Evolutionary conservation across 64 coral and sea anemone species (phyloP), one percentile per base, ranked within the genome.

Genomic region (Astreopora myriophthalma): DNA sequence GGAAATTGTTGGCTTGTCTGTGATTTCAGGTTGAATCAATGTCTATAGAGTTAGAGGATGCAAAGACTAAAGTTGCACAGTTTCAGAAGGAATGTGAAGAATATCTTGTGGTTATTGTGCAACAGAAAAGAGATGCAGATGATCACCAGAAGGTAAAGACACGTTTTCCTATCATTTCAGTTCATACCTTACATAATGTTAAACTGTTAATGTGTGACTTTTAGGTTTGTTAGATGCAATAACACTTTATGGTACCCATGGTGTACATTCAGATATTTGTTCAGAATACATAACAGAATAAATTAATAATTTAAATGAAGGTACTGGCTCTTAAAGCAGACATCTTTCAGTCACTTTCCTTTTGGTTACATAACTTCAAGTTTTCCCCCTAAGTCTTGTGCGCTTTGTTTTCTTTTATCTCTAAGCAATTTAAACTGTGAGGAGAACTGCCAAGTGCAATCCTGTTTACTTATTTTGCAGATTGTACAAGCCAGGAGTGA

Each of bases 1-100:
- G 48, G 34, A 57, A 4, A 71, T 52, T 28, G 1, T 40, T n/a
- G 22, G 70, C 13, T 92, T 17, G 25, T 88, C 34, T 25, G 4
- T 40, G 70, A 36, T 55, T 55, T 24, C 70, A 98, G 96, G 96
- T 99, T 26, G 97, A 99, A 80, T 91, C 90, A 25, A 99, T 99
- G 97, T 99, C 97, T 6, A 94, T 99, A 9, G 97, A 99, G 88
- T 71, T 99, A 39, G 97, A 99, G 86, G 97, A 96, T 22, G 97
- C 97, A 39, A 99, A 95, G 62, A 85, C 89, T 22, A 99, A 99
- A 85, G 97, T 99, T 20, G 93, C 90, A 16, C 82, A 99, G 65
- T 99, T 99, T 87, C 97, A 99, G 58, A 99, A 99, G 78, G 90
- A 99, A 60, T 99, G 97, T 37, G 97, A 99, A 64, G 97, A 99